These are phyloP conservation scores for Hypolimnas misippus DNA, from an alignment of 2,888 invertebrate species.

Conservation along the genomic window DNA sequence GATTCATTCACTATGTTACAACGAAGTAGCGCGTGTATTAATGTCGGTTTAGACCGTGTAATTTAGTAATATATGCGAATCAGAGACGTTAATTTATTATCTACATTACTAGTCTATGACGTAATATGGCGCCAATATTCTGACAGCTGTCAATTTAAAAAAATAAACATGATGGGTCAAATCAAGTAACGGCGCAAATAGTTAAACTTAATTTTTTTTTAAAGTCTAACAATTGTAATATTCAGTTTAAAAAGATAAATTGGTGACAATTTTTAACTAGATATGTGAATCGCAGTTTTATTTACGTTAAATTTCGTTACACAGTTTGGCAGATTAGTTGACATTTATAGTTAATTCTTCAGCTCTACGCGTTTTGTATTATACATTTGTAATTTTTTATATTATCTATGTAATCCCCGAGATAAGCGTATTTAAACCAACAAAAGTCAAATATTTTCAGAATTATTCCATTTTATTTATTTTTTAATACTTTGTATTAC, in stretches of 20 bases:
- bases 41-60: slow-evolving; percentile 14
- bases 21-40: slow-evolving; percentile 11
- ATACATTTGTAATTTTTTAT: no score
- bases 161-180: slow-evolving; percentile 1
- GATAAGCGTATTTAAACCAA: no score
- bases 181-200: not conserved
- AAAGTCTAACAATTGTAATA: not conserved
- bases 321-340: no score
- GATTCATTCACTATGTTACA: slow-evolving; percentile 19
- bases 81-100: slow-evolving; percentile 4
- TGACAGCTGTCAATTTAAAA: slow-evolving; percentile 2
- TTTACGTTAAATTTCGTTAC: no score
- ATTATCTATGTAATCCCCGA: no score
- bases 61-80: slow-evolving; percentile 18
- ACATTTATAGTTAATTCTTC: no score
- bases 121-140: slow-evolving; percentile 30
- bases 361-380: no score
- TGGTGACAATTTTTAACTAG: no score
- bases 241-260: not conserved
- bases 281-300: no score
- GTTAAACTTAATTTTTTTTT: not conserved
- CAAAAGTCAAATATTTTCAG: no score
- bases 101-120: slow-evolving; percentile 18
- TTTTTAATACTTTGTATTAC: not conserved
- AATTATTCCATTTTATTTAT: no score